Conservation (phyloP, 2,888 invertebrate species). For the Amphipoea oculea region DNA sequence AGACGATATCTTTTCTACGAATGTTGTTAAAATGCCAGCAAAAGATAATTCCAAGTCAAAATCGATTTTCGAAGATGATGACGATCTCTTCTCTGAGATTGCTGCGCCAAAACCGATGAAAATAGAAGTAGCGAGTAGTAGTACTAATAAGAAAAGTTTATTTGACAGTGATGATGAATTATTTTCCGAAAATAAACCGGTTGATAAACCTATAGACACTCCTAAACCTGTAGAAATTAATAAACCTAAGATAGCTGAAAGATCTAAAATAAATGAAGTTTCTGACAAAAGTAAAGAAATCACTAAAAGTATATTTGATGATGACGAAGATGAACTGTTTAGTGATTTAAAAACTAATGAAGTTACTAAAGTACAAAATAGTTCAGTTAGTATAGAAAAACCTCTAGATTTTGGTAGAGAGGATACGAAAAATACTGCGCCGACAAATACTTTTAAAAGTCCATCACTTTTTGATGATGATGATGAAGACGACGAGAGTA, state of each 20-base stretch:
- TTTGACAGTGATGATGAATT: conserved; percentile 79
- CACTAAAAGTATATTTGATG: conserved; percentile 75
- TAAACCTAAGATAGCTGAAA: conserved; percentile 35
- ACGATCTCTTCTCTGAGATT: conserved; percentile 82
- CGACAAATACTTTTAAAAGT: conserved; percentile 61
- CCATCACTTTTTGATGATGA: conserved; percentile 78
- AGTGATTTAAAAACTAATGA: conserved; percentile 59
- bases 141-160: conserved; percentile 61
- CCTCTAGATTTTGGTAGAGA: conserved; percentile 20
- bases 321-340: conserved; percentile 78
- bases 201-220: conserved; percentile 17
- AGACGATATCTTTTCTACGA: conserved; percentile 84
- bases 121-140: conserved; percentile 52
- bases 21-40: conserved; percentile 72
- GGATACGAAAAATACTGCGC: conserved; percentile 19
- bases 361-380: conserved; percentile 46
- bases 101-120: conserved; percentile 65
- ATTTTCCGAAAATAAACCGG: conserved; percentile 63
- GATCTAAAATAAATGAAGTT: conserved; percentile 38
- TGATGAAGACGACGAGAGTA: conserved; percentile 73
- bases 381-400: conserved; percentile 35
- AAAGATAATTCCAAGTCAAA: conserved; percentile 61
- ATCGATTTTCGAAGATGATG: conserved; percentile 82
- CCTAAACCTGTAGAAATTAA: conserved; percentile 11
- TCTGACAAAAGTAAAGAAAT: conserved; percentile 50